Percentiles rank a stretch among this genome's conserved stretches.
Conservation (phyloP, 2,797 vertebrate species). For the Ammospiza maritima region DNA sequence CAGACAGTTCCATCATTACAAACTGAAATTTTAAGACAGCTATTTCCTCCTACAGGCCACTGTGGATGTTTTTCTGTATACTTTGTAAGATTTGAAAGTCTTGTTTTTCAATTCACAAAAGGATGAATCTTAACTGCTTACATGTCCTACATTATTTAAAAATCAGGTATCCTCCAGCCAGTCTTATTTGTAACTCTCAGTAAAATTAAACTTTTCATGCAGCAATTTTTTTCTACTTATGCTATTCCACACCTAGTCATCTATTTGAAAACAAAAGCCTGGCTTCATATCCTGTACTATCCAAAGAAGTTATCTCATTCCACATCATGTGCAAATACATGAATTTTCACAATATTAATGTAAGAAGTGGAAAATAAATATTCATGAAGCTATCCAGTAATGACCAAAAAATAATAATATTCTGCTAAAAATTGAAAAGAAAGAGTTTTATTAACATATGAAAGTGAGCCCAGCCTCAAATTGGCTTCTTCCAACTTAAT, state of each 20-base stretch:
- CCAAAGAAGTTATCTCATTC: not conserved
- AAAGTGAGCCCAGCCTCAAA: slow-evolving; percentile 37
- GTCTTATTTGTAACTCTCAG: not conserved
- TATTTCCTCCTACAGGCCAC: not conserved
- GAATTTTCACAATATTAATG: not conserved
- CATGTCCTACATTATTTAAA: not conserved
- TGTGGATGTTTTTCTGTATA: not conserved
- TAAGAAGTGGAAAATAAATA: slow-evolving; percentile 41
- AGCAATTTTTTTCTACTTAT: not conserved
- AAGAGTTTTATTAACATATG: not conserved
- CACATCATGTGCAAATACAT: not conserved
- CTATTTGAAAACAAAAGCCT: not conserved
- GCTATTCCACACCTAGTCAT: not conserved
- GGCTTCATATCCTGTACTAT: not conserved
- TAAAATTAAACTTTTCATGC: not conserved
- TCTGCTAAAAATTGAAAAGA: not conserved
- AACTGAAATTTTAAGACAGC: not conserved
- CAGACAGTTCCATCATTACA: not conserved
- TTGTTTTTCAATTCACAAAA: not conserved
- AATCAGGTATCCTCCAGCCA: not conserved
- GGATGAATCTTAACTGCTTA: not conserved
- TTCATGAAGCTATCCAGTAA: not conserved
- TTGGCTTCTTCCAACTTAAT: slow-evolving; percentile 1
- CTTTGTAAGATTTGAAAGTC: not conserved
- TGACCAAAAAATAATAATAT: not conserved